A percentile compares a stretch with the other conserved stretches of the same genome.
Conservation (phyloP, 2,888 invertebrate species). For the Itoplectis maculator region DNA sequence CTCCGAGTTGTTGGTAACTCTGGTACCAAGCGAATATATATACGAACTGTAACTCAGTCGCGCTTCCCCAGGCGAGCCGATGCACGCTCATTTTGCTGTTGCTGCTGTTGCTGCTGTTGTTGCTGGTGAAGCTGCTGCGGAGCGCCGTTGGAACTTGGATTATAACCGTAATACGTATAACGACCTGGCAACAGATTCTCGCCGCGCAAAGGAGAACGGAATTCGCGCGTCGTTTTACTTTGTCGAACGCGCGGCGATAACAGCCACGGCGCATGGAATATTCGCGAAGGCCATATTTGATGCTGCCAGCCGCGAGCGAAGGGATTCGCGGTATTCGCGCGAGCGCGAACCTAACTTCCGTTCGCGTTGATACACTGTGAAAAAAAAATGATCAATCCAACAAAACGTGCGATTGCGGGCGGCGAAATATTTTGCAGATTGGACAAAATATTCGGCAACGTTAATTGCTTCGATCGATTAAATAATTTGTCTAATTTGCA, state of each 20-base stretch:
- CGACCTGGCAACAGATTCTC: neutral
- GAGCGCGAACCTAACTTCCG: neutral
- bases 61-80: neutral
- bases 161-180: slow-evolving; percentile 1
- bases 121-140: too few relatives aligned
- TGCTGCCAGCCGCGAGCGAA: neutral
- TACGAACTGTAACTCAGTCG: slow-evolving; percentile 15
- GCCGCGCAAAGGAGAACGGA: neutral
- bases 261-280: neutral
- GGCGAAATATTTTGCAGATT: too few relatives aligned
- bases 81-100: neutral
- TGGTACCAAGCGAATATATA: too few relatives aligned
- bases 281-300: neutral
- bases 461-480: too few relatives aligned
- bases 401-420: too few relatives aligned
- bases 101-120: too few relatives aligned
- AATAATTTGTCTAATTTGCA: too few relatives aligned
- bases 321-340: neutral
- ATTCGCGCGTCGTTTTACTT: neutral
- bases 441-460: too few relatives aligned
- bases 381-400: too few relatives aligned
- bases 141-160: neutral
- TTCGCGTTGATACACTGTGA: too few relatives aligned
- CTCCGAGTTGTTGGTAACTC: slow-evolving; percentile 13
- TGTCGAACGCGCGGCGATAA: neutral